Conservation (phyloP, 2,797 vertebrate genomes). For the Arrhamphus sclerolepis region DNA sequence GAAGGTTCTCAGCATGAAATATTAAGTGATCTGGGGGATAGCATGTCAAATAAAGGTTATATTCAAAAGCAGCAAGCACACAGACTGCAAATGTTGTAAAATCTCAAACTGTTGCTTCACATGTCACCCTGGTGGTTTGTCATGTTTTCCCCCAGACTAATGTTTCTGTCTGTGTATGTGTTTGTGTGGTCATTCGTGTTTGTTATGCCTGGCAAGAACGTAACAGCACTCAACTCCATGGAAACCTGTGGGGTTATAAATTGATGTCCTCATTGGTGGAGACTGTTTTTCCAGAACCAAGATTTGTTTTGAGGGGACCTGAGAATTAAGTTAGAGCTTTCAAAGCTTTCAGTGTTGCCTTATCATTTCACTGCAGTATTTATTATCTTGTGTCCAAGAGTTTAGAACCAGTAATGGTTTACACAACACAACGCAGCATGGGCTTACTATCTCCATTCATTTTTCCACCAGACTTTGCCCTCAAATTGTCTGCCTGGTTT, state of each 20-base stretch:
- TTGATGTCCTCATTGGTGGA: not conserved
- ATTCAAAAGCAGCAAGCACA: not conserved
- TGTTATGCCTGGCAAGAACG: not conserved
- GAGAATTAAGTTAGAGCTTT: not conserved
- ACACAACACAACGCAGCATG: no score
- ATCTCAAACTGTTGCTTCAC: not conserved
- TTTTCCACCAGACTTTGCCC: no score
- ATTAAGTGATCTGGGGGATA: not conserved
- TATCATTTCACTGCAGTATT: no score
- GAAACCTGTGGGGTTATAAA: not conserved
- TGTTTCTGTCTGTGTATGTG: constrained; percentile 4
- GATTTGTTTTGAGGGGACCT: not conserved
- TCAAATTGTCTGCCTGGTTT: no score
- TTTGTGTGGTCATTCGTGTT: constrained; percentile 1
- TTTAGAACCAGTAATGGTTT: no score
- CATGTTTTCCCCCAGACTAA: not conserved
- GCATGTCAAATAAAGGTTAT: not conserved
- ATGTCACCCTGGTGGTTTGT: not conserved
- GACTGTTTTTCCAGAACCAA: not conserved
- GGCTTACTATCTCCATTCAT: no score
- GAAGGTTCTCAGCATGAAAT: not conserved
- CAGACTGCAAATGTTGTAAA: not conserved
- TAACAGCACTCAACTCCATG: not conserved
- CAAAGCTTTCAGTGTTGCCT: no score
- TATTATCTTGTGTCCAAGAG: no score